Percentiles rank a stretch among this genome's conserved stretches.
These are phyloP conservation scores for Stenurella melanura DNA, from an alignment of 2,888 invertebrate genomes.

Conservation along the genomic window DNA sequence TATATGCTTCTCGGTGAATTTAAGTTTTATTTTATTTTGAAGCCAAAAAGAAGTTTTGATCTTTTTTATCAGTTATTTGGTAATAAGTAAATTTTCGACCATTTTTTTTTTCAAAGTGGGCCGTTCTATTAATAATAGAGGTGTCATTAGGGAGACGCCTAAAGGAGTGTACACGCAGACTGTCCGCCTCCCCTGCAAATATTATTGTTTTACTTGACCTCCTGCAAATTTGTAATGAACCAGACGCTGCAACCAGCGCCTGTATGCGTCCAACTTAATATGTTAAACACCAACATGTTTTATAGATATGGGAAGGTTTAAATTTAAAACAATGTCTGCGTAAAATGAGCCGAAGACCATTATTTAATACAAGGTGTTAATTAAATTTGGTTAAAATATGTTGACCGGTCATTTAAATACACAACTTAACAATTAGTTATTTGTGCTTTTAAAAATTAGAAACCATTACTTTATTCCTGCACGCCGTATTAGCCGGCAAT, in stretches of 20 bases:
- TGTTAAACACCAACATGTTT: slow-evolving; percentile 8
- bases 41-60: too few species aligned
- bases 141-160: neutral
- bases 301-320: slow-evolving; percentile 16
- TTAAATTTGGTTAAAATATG: slow-evolving; percentile 36
- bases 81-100: neutral
- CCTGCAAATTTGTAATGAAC: slow-evolving; percentile 2
- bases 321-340: slow-evolving; percentile 20
- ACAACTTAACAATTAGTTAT: slow-evolving; percentile 34
- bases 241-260: too few species aligned
- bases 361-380: slow-evolving; percentile 38
- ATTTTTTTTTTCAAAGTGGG: neutral
- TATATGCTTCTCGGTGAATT: too few species aligned
- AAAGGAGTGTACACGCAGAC: neutral
- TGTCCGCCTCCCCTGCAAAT: neutral
- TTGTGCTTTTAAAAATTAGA: slow-evolving; percentile 37
- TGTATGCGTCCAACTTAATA: neutral
- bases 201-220: neutral
- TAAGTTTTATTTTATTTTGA: too few species aligned
- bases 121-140: neutral
- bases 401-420: slow-evolving; percentile 34
- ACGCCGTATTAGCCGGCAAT: slow-evolving; percentile 26
- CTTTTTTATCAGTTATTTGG: too few species aligned
- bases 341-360: slow-evolving; percentile 8
- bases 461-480: slow-evolving; percentile 35